These are phyloP conservation scores for Megaceryle maxima DNA, from an alignment of 2,113 vertebrate genomes.

Conservation along the genomic window DNA sequence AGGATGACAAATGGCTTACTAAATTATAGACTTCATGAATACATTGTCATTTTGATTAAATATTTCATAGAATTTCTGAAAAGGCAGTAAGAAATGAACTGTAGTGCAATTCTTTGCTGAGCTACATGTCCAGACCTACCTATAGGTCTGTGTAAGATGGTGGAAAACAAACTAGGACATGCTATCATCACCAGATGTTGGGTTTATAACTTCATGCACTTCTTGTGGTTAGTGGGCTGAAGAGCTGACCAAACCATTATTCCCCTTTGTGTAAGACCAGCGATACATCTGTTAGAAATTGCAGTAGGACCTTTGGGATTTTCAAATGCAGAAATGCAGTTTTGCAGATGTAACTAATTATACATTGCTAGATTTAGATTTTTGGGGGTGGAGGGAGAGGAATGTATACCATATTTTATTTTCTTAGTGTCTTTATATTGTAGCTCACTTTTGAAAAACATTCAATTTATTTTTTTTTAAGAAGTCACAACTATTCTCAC, in stretches of 20 bases:
- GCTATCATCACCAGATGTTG: constrained; percentile 19
- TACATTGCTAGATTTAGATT: background rate
- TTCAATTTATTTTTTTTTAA: background rate
- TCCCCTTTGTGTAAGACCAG: background rate
- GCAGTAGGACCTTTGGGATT: background rate
- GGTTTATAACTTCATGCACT: background rate
- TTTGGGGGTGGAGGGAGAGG: background rate
- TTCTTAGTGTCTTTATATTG: background rate
- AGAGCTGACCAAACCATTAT: background rate
- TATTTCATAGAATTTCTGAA: background rate
- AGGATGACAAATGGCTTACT: constrained; percentile 15
- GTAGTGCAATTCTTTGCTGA: background rate
- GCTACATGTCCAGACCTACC: background rate
- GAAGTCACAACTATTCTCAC: background rate
- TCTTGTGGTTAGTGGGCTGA: constrained; percentile 5
- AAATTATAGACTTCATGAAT: constrained; percentile 25
- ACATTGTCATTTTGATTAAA: constrained; percentile 7
- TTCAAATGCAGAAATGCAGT: background rate
- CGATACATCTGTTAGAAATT: constrained; percentile 42
- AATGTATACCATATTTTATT: background rate
- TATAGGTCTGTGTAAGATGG: background rate
- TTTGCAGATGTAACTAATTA: constrained; percentile 19
- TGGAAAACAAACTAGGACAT: background rate
- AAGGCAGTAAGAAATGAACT: background rate
- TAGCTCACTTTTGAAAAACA: background rate